Conservation (phyloP, 2,113 vertebrate genomes). For the Bagarius yarrelli region DNA sequence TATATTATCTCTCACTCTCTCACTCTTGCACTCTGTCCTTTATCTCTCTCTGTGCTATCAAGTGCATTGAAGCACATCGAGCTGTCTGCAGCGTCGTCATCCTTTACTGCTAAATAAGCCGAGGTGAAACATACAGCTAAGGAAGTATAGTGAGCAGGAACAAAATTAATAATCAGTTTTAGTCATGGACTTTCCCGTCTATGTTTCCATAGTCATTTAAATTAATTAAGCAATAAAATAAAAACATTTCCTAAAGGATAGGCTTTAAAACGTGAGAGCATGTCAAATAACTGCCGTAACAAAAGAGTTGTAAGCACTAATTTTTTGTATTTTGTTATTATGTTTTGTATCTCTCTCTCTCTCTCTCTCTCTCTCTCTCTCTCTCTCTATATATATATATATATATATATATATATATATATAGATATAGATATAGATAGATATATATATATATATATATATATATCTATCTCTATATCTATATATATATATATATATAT, state of each 20-base stretch:
- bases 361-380: too few species aligned
- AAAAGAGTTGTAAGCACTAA: too few species aligned
- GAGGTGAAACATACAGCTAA: neutral
- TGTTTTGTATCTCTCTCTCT: too few species aligned
- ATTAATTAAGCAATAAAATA: neutral
- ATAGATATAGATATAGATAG: too few species aligned
- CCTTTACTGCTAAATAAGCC: constrained; percentile 6
- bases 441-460: too few species aligned
- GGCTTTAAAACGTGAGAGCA: neutral
- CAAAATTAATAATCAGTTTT: neutral
- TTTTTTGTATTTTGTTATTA: too few species aligned
- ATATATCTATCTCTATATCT: too few species aligned
- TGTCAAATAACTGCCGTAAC: neutral
- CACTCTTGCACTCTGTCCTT: constrained; percentile 12
- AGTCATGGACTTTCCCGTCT: neutral
- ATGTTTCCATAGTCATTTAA: neutral
- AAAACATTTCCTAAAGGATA: neutral
- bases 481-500: too few species aligned
- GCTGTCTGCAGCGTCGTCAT: constrained; percentile 25
- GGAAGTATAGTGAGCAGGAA: neutral
- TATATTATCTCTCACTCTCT: constrained; percentile 8
- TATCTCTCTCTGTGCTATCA: constrained; percentile 16
- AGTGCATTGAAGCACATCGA: constrained; percentile 6
- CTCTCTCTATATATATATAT: too few species aligned
- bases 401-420: too few species aligned